These are phyloP conservation scores for Drosophila nasuta DNA, from an alignment of 1,140 invertebrate genomes.

Conservation along the genomic window DNA sequence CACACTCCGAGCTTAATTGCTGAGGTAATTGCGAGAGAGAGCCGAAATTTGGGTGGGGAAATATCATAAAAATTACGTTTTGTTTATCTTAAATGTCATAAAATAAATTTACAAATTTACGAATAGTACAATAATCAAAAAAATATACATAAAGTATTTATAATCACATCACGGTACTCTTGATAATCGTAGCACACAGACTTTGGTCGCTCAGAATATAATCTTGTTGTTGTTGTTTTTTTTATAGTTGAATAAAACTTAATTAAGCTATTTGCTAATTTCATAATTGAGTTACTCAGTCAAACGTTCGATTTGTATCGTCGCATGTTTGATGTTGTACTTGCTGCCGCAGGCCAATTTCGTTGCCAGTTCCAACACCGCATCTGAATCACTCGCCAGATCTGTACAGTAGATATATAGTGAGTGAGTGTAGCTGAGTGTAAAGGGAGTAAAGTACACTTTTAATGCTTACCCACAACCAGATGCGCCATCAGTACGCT, in stretches of 20 bases:
- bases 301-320: slow-evolving; percentile 87
- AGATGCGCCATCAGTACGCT: slow-evolving; percentile 90
- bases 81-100: slow-evolving; percentile 37
- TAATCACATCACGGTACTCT: slow-evolving; percentile 52
- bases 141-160: slow-evolving; percentile 21
- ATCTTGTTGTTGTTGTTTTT: slow-evolving; percentile 17
- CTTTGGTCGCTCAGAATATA: slow-evolving; percentile 53
- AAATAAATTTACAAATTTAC: slow-evolving; percentile 36
- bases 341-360: slow-evolving; percentile 85
- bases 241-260: slow-evolving; percentile 20
- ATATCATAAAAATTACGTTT: slow-evolving; percentile 30
- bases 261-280: slow-evolving; percentile 34
- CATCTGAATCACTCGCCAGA: slow-evolving; percentile 85
- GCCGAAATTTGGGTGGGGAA: background rate
- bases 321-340: slow-evolving; percentile 87
- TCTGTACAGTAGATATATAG: slow-evolving; percentile 79
- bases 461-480: slow-evolving; percentile 88
- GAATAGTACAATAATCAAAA: slow-evolving; percentile 33
- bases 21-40: background rate
- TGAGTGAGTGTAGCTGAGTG: background rate
- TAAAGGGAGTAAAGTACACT: background rate
- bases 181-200: slow-evolving; percentile 36
- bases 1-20: background rate
- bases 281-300: slow-evolving; percentile 39
- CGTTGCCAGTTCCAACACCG: slow-evolving; percentile 86